Evolutionary conservation across 1,140 invertebrate genomes (phyloP).

Genomic region (Aphidius gifuensis): DNA sequence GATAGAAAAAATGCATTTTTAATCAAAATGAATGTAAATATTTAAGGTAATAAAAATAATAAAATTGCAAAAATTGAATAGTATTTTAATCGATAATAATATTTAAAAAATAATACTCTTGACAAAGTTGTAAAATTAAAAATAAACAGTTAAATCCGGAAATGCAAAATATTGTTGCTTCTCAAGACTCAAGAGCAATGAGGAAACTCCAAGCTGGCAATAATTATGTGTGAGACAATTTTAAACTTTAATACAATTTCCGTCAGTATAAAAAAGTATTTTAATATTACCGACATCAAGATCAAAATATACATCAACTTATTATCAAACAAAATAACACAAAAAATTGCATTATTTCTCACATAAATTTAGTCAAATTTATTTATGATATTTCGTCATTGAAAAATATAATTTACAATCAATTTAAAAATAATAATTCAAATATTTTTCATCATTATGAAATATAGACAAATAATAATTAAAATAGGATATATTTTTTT

Average conservation of each 20-base stretch:
- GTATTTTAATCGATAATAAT: no score
- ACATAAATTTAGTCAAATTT: not conserved
- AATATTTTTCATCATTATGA: no score
- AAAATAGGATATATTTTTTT: no score
- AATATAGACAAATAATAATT: no score
- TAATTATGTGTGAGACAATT: constrained; percentile 17
- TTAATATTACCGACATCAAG: not conserved
- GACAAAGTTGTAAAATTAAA: not conserved
- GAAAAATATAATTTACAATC: no score
- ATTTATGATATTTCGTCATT: no score
- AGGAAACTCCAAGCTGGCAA: constrained; percentile 12
- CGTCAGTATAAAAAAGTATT: not conserved
- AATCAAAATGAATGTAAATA: no score
- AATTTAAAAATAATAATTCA: no score
- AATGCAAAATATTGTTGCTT: constrained; percentile 2
- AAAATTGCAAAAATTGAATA: no score
- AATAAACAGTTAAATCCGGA: constrained; percentile 9
- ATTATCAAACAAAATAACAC: not conserved
- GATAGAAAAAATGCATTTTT: no score
- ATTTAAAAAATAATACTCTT: no score
- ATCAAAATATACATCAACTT: not conserved
- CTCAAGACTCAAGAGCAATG: not conserved
- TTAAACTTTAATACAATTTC: not conserved
- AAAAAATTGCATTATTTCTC: not conserved
- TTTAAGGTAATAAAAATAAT: no score